phyloP scores from a whole-genome alignment of 2,113 vertebrate species.

The Myotis yumanensis region DNA sequence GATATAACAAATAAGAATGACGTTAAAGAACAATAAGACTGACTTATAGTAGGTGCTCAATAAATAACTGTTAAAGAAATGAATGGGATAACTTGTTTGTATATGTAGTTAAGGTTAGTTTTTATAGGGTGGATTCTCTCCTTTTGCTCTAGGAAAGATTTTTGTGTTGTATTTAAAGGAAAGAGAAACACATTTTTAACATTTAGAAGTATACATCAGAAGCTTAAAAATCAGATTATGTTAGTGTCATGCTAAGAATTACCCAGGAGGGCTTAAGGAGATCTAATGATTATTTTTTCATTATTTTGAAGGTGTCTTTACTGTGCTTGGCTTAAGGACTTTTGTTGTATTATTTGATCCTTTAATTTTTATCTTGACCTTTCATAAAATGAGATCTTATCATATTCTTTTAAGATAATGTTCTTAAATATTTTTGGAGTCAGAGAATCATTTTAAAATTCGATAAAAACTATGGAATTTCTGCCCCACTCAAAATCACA shows the following conservation, averaged over 20 bases:
- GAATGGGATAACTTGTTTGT: not conserved
- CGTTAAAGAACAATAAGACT: not conserved
- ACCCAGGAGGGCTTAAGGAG: not conserved
- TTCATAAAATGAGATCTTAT: slow-evolving; percentile 1
- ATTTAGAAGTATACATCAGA: not conserved
- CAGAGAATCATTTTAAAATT: not conserved
- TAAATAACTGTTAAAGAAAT: not conserved
- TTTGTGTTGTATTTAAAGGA: not conserved
- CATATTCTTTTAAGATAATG: not conserved
- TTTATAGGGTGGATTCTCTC: not conserved
- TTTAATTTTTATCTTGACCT: slow-evolving; percentile 20
- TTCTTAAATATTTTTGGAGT: not conserved
- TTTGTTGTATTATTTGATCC: slow-evolving; percentile 3
- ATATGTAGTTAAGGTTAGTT: not conserved
- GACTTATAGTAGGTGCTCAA: not conserved
- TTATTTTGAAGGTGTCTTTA: not conserved
- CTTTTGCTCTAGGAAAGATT: not conserved
- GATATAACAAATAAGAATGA: not conserved
- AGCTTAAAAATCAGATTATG: not conserved
- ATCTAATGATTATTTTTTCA: not conserved
- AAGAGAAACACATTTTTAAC: not conserved
- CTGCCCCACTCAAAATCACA: not conserved
- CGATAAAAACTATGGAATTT: not conserved
- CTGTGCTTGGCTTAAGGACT: not conserved
- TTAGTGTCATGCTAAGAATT: not conserved